Conservation (phyloP, 2,113 vertebrate genomes). For the Paramisgurnus dabryanus region DNA sequence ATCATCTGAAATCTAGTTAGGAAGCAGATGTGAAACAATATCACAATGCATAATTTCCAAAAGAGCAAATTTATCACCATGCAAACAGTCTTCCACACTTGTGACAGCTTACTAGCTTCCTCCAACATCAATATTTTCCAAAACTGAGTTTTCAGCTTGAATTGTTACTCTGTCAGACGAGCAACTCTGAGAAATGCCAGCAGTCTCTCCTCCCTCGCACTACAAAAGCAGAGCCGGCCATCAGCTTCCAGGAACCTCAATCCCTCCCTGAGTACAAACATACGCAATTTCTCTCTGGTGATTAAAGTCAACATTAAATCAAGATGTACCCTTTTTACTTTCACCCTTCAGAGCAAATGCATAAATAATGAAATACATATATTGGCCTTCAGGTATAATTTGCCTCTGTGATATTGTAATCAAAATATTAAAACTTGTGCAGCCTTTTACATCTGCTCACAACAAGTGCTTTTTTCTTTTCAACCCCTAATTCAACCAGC, state of each 20-base stretch:
- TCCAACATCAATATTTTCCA: constrained; percentile 50
- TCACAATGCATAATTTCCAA: not conserved
- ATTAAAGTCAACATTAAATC: not conserved
- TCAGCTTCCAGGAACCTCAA: constrained; percentile 25
- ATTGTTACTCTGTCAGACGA: constrained; percentile 34
- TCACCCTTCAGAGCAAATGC: not conserved
- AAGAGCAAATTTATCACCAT: constrained; percentile 36
- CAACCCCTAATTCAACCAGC: no score
- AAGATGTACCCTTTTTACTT: not conserved
- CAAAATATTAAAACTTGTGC: no score
- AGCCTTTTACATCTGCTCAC: no score
- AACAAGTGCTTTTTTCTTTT: no score
- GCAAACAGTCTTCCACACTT: constrained; percentile 37
- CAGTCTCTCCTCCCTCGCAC: constrained; percentile 30
- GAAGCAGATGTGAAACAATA: not conserved
- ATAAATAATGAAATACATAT: not conserved
- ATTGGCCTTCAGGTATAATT: no score
- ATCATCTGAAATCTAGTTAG: not conserved
- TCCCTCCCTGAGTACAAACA: constrained; percentile 26
- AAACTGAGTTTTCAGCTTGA: constrained; percentile 37
- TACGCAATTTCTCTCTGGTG: constrained; percentile 6
- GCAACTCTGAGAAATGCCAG: constrained; percentile 41
- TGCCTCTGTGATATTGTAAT: no score
- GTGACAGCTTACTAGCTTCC: constrained; percentile 38
- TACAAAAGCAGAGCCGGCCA: constrained; percentile 31